These are phyloP conservation scores for Lycodopsis pacificus DNA, from an alignment of 2,797 vertebrate genomes.

Conservation along the genomic window DNA sequence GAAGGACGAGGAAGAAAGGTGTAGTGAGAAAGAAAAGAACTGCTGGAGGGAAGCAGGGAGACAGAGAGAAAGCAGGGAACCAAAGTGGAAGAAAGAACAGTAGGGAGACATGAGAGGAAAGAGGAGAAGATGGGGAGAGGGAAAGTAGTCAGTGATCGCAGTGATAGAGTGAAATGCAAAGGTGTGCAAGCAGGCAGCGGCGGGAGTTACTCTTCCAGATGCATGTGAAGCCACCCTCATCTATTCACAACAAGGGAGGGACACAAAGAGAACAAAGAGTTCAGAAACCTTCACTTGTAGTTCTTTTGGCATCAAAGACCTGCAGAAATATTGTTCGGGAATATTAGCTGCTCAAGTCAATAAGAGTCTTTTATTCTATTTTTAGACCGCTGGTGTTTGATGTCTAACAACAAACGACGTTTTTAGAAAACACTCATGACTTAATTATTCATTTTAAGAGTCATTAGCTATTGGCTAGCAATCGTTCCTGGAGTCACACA, in stretches of 20 bases:
- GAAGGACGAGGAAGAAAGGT: slow-evolving; percentile 29
- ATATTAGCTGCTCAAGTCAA: slow-evolving; percentile 59
- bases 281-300: slow-evolving; percentile 60
- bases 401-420: slow-evolving; percentile 52
- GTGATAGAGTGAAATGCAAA: slow-evolving; percentile 34
- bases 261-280: slow-evolving; percentile 47
- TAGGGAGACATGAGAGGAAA: slow-evolving; percentile 30
- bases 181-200: slow-evolving; percentile 19
- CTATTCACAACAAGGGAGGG: slow-evolving; percentile 40
- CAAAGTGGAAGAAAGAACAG: slow-evolving; percentile 22
- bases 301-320: slow-evolving; percentile 61
- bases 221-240: slow-evolving; percentile 23
- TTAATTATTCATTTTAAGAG: slow-evolving; percentile 59
- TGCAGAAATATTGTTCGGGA: slow-evolving; percentile 50
- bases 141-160: slow-evolving; percentile 26
- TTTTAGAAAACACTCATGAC: slow-evolving; percentile 47
- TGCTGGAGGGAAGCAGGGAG: slow-evolving; percentile 19
- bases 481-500: slow-evolving; percentile 48
- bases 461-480: slow-evolving; percentile 49
- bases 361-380: slow-evolving; percentile 43
- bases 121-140: slow-evolving; percentile 16
- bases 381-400: slow-evolving; percentile 52
- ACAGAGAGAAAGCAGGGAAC: slow-evolving; percentile 31
- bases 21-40: slow-evolving; percentile 12
- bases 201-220: slow-evolving; percentile 36